Percentiles rank a stretch among this genome's conserved stretches.
Evolutionary conservation across 2,797 vertebrate genomes (phyloP).

Genomic region (Serranus cabrilla): DNA sequence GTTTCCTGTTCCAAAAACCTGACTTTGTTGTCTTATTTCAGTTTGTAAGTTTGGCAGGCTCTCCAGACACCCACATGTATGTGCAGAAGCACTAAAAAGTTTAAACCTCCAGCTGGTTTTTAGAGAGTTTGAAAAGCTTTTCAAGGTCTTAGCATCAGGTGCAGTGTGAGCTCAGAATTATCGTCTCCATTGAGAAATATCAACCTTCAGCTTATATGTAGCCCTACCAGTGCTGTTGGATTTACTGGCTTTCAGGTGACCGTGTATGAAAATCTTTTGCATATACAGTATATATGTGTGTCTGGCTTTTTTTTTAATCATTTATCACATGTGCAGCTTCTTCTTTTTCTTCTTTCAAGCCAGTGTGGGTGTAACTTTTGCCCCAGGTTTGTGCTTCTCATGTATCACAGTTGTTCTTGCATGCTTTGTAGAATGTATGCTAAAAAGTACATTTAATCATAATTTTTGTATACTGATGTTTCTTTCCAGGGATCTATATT

Average conservation of each 20-base stretch:
- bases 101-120: neutral
- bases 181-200: constrained; percentile 9
- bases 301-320: neutral
- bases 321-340: neutral
- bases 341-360: neutral
- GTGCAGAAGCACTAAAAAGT: too few species aligned
- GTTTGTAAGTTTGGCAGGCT: too few species aligned
- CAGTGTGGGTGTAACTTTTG: neutral
- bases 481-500: neutral
- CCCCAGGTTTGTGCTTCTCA: neutral
- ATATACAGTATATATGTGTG: neutral
- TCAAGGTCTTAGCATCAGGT: constrained; percentile 28
- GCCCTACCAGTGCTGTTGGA: constrained; percentile 11
- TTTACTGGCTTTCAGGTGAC: constrained; percentile 16
- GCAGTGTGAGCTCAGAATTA: constrained; percentile 13
- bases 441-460: neutral
- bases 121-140: constrained; percentile 8
- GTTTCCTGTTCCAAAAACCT: too few species aligned
- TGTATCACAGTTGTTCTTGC: neutral
- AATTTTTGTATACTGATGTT: neutral
- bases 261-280: constrained; percentile 1
- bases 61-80: too few species aligned
- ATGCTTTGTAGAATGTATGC: neutral
- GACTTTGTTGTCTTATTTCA: too few species aligned
- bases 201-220: neutral